Evolutionary conservation across 2,797 vertebrate species (phyloP), one percentile per base, ranked within the genome.

Genomic region (Falco peregrinus): DNA sequence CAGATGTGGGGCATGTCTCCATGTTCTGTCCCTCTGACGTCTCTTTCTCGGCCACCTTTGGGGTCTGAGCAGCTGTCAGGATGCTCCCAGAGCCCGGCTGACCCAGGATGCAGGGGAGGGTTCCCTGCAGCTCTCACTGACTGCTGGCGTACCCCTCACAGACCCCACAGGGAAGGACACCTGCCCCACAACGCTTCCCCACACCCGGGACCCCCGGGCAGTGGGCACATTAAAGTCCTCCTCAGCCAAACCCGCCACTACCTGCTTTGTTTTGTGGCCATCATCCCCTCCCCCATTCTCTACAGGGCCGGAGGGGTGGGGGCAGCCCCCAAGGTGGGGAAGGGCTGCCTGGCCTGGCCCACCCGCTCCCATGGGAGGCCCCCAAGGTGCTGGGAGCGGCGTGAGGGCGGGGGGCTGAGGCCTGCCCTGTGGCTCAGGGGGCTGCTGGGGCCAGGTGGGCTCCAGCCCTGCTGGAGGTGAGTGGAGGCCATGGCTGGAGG

Each of bases 191-290:
- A 18, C 0, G 2, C 8, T 20, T 28, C 56, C 77, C 65, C 43
- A 7, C 26, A 8, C 6, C 45, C 2, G 0, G 24, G 18, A 45
- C 6, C 28, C 12, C 48, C 0, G 2, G 63, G 50, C 37, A 9
- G 3, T 7, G 60, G 64, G n/a, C 31, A 26, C 85, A 96, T 94
- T 95, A 96, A 96, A 96, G 60, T 7, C 29, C 35, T 80, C 16
- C 11, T 43, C 59, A 77, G 16, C 74, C 78, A 73, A 89, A 76
- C 4, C 47, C 6, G 13, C 5, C 6, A 2, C 11, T 0, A 16
- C 13, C 29, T 94, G 29, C 51, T 57, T 76, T 45, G 17, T 81
- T 89, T 51, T 0, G 0, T 0, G 0, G 9, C 31, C 13, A 11
- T 10, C 22, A 0, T 2, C 39, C 39, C 39, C 11, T 10, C 35